Percentiles rank a stretch among this genome's conserved stretches.
phyloP scores from a whole-genome alignment of 2,113 vertebrate genomes.

The Pelvicachromis taeniatus region DNA sequence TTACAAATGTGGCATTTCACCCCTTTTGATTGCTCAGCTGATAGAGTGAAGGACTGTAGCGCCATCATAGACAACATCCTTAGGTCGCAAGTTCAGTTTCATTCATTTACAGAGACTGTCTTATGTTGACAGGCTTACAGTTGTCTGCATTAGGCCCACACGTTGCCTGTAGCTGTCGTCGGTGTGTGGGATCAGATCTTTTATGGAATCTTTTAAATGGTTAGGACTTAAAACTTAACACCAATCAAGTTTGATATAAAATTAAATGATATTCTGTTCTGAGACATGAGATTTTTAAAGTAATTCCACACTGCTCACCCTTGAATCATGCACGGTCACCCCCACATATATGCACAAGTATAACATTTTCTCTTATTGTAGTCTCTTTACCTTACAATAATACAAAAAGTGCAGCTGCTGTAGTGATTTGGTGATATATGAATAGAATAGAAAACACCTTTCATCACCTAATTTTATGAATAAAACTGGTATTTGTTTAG shows the following conservation, averaged over 20 bases:
- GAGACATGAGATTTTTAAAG: background rate
- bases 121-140: background rate
- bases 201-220: background rate
- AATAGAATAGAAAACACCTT: background rate
- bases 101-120: background rate
- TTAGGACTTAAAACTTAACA: background rate
- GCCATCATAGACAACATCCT: background rate
- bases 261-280: background rate
- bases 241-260: rapidly evolving
- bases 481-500: background rate
- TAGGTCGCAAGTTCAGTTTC: background rate
- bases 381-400: background rate
- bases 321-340: background rate
- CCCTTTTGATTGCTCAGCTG: constrained; percentile 81
- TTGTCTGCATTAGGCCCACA: background rate
- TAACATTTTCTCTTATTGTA: background rate
- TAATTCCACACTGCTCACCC: background rate
- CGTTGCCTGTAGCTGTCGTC: background rate
- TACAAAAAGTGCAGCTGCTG: background rate
- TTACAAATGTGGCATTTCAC: background rate
- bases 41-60: constrained; percentile 85
- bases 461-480: background rate
- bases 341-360: background rate
- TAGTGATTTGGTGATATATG: rapidly evolving
- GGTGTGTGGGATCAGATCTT: background rate